Percentiles rank a stretch among this genome's conserved stretches.
These are phyloP conservation scores for Exephanes ischioxanthus DNA, from an alignment of 2,888 invertebrate species.

Conservation along the genomic window DNA sequence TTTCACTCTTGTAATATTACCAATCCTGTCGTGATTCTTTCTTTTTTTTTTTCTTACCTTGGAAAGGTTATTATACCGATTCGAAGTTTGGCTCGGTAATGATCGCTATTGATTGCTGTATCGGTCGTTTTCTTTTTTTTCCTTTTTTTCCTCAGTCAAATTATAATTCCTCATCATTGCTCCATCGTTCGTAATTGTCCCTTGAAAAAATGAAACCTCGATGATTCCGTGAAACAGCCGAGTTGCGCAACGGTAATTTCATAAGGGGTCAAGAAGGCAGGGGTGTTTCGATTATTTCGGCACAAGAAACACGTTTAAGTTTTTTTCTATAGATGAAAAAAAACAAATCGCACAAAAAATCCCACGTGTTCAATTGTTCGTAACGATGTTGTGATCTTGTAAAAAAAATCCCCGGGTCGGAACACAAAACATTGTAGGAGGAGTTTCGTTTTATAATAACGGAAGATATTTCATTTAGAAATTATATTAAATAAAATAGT, in stretches of 20 bases:
- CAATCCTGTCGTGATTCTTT: slow-evolving; percentile 43
- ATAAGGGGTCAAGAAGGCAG: not conserved
- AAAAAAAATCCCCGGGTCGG: not conserved
- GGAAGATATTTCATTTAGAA: too few species aligned
- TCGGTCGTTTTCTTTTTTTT: slow-evolving; percentile 18
- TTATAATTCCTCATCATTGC: not conserved
- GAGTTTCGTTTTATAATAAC: not conserved
- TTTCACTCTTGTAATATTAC: slow-evolving; percentile 63
- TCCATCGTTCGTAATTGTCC: not conserved
- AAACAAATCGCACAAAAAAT: not conserved
- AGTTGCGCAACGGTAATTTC: not conserved
- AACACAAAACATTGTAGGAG: not conserved
- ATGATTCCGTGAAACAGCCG: not conserved
- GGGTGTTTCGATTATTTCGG: not conserved
- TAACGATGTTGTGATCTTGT: not conserved
- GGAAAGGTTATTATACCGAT: slow-evolving; percentile 43
- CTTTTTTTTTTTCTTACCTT: slow-evolving; percentile 12
- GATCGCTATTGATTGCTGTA: slow-evolving; percentile 57
- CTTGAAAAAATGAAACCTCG: not conserved
- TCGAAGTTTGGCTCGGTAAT: slow-evolving; percentile 32
- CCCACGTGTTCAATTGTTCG: not conserved
- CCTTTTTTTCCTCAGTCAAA: not conserved
- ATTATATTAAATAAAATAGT: too few species aligned
- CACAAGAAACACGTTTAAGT: not conserved
- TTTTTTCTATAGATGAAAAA: not conserved